phyloP scores from a whole-genome alignment of 2,113 vertebrate genomes.

The Globicephala melas region DNA sequence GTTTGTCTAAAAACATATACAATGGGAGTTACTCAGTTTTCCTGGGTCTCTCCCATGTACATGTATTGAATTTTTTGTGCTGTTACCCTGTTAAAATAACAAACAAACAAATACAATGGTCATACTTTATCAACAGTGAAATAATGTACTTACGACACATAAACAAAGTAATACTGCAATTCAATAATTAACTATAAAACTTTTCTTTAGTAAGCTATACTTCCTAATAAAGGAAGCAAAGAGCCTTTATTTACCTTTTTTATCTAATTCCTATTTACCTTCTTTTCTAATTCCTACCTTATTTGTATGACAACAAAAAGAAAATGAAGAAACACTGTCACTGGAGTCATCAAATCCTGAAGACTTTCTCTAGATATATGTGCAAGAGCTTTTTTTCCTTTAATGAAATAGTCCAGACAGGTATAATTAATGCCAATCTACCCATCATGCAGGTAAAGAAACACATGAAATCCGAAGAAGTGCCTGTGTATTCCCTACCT shows the following conservation, averaged over 20 bases:
- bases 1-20: slow-evolving; percentile 18
- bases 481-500: neutral
- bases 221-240: slow-evolving; percentile 47
- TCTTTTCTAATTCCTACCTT: neutral
- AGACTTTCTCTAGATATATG: neutral
- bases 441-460: neutral
- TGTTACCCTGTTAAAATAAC: neutral
- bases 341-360: neutral
- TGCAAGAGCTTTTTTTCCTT: neutral
- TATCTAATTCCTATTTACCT: neutral
- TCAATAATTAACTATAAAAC: slow-evolving; percentile 3
- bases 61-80: neutral
- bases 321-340: slow-evolving; percentile 28
- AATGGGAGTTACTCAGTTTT: neutral
- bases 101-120: neutral
- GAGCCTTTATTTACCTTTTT: slow-evolving; percentile 16
- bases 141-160: neutral
- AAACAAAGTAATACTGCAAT: neutral
- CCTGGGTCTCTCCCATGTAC: neutral
- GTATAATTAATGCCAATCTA: neutral
- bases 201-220: neutral
- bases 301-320: slow-evolving; percentile 14
- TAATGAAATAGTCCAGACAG: neutral
- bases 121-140: neutral
- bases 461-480: neutral